Conservation (phyloP, 2,888 invertebrate species). For the Papilio elwesi region DNA sequence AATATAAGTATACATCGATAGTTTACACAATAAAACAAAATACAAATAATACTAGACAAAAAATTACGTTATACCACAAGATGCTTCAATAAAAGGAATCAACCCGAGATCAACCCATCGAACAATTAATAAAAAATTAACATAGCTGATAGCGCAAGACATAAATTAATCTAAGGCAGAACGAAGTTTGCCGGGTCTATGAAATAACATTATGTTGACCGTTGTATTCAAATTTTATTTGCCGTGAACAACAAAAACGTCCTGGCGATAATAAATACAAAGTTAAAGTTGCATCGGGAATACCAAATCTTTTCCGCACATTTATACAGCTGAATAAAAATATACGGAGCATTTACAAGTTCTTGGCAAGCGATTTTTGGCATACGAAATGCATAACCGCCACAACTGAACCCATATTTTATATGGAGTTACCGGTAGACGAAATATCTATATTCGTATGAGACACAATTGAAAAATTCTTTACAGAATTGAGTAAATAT, state of each 20-base stretch:
- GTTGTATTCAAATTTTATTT: slow-evolving; percentile 23
- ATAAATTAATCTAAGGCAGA: no score
- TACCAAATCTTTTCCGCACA: slow-evolving; percentile 38
- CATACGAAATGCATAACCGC: slow-evolving; percentile 47
- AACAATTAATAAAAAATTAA: no score
- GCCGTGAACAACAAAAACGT: slow-evolving; percentile 38
- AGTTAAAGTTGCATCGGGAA: slow-evolving; percentile 30
- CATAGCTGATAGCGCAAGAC: no score
- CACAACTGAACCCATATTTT: slow-evolving; percentile 52
- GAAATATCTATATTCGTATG: slow-evolving; percentile 50
- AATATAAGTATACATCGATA: no score
- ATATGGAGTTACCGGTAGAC: slow-evolving; percentile 42
- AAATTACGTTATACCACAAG: no score
- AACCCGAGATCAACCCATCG: no score
- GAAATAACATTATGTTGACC: not conserved
- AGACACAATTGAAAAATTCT: slow-evolving; percentile 52
- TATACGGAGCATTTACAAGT: slow-evolving; percentile 38
- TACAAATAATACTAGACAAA: no score
- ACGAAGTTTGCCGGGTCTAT: no score
- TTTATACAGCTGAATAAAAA: slow-evolving; percentile 40
- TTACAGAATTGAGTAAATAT: slow-evolving; percentile 46
- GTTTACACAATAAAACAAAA: no score
- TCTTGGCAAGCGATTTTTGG: slow-evolving; percentile 52
- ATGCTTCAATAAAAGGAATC: no score
- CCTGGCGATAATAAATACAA: slow-evolving; percentile 29